Evolutionary conservation across 1,140 invertebrate genomes (phyloP), one percentile per base, ranked within the genome.

Genomic region (Babylonia areolata): DNA sequence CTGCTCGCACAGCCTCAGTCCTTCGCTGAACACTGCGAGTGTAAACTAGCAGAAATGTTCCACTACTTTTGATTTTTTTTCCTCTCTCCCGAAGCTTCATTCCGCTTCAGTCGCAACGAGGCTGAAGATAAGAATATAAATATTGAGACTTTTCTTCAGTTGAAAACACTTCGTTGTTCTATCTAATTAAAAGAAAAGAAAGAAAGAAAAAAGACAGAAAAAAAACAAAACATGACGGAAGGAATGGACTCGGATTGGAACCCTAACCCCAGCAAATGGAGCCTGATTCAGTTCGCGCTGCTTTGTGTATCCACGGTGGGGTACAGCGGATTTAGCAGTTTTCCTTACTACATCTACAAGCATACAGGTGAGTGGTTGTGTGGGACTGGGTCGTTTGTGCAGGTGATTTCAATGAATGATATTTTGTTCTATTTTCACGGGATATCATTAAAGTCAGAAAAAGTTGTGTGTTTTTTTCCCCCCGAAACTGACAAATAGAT

Each of bases 301-400:
- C 85, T 90, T 6, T 85, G 86, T 75, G 81, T 85, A 31, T 87
- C 88, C 85, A 90, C 87, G 17, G 85, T 84, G 0, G 89, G 89
- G 3, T 88, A 88, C 84, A 87, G 86, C 81, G 89, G 89, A 54
- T 85, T 90, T 51, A 88, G 77, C 75, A 90, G 89, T 80, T 90
- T 90, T 78, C 89, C 89, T 0, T 89, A 88, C 71, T 90, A 87
- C 79, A 80, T 90, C 39, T 87, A 86, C 77, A 87, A 81, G 75
- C 88, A 90, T 80, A 86, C 89, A 81, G 89, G 89, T 90, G 85
- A 35, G 86, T 80, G 6, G 23, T n/a, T 11, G 71, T 35, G 23
- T 11, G 64, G 28, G n/a, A 28, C n/a, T n/a, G n/a, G n/a, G n/a
- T n/a, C n/a, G n/a, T n/a, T n/a, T n/a, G n/a, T n/a, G n/a, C n/a